phyloP scores from a whole-genome alignment of 2,113 vertebrate species.

The Pyrgilauda ruficollis region DNA sequence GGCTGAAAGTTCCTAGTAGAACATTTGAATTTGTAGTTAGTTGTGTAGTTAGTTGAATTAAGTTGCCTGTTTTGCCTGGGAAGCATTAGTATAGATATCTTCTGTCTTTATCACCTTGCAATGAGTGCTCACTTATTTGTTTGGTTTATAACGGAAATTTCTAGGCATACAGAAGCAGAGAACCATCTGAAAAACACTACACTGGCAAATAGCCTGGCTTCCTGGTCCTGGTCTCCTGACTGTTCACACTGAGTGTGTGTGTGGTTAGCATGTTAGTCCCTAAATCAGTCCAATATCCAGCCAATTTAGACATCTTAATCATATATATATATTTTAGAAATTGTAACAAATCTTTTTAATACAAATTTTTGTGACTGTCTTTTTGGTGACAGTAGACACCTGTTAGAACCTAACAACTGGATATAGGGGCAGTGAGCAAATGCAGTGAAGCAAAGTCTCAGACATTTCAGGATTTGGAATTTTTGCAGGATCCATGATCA shows the following conservation, averaged over 20 bases:
- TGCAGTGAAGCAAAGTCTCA: neutral
- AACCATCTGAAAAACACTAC: neutral
- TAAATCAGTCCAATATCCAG: neutral
- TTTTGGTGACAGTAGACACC: neutral
- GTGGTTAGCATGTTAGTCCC: neutral
- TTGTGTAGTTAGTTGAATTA: neutral
- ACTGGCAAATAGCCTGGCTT: neutral
- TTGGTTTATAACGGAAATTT: neutral
- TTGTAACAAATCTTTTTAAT: neutral
- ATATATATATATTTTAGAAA: neutral
- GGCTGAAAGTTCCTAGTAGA: neutral
- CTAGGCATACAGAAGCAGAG: neutral
- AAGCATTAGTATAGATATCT: neutral
- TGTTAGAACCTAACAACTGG: neutral
- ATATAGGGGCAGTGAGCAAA: neutral
- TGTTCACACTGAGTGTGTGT: fast-evolving
- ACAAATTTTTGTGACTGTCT: neutral
- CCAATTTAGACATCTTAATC: neutral
- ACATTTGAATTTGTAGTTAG: neutral
- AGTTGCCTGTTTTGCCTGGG: neutral
- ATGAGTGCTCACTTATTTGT: neutral
- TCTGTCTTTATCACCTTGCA: neutral
- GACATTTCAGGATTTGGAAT: neutral
- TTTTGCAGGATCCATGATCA: neutral
- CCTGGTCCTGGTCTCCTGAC: neutral